Percentiles rank a stretch among this genome's conserved stretches.
phyloP scores from a whole-genome alignment of 2,888 invertebrate genomes.

The Eutolmus rufibarbis region DNA sequence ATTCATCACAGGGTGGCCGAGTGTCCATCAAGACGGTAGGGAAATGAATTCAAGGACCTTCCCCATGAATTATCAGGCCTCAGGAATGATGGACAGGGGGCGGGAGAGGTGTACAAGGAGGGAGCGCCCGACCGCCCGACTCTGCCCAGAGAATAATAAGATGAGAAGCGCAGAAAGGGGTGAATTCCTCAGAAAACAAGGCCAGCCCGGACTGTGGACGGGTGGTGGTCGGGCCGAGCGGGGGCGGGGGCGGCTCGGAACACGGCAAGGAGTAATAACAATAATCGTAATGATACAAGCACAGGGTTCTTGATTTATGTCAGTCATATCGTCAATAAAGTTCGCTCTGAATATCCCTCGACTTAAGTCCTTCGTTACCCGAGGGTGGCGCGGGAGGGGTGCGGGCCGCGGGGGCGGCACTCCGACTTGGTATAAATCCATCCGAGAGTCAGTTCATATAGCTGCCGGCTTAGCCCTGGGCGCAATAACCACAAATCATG shows the following conservation, averaged over 20 bases:
- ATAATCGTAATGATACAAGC: conserved; percentile 52
- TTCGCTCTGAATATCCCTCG: conserved; percentile 48
- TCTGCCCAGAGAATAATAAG: conserved; percentile 21
- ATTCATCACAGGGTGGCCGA: conserved; percentile 7
- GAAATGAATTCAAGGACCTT: conserved; percentile 32
- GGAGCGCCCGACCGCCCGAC: background rate
- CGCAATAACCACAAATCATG: conserved; percentile 45
- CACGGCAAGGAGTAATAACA: conserved; percentile 53
- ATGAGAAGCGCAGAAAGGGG: conserved; percentile 30
- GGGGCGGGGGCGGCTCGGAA: conserved; percentile 44
- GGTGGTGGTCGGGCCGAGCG: background rate
- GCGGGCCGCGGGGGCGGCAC: conserved; percentile 25
- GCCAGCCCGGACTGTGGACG: background rate
- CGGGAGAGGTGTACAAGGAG: background rate
- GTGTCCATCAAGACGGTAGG: conserved; percentile 35
- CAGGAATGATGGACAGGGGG: conserved; percentile 5
- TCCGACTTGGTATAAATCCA: conserved; percentile 46
- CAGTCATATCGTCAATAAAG: conserved; percentile 55
- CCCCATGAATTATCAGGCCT: conserved; percentile 33
- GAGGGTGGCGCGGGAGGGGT: background rate
- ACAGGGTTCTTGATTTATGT: conserved; percentile 53
- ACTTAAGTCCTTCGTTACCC: conserved; percentile 37
- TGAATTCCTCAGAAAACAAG: conserved; percentile 35
- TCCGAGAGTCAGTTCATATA: conserved; percentile 47
- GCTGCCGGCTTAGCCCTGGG: conserved; percentile 45